Conservation (phyloP, 2,797 vertebrate genomes). For the Silurus aristotelis region DNA sequence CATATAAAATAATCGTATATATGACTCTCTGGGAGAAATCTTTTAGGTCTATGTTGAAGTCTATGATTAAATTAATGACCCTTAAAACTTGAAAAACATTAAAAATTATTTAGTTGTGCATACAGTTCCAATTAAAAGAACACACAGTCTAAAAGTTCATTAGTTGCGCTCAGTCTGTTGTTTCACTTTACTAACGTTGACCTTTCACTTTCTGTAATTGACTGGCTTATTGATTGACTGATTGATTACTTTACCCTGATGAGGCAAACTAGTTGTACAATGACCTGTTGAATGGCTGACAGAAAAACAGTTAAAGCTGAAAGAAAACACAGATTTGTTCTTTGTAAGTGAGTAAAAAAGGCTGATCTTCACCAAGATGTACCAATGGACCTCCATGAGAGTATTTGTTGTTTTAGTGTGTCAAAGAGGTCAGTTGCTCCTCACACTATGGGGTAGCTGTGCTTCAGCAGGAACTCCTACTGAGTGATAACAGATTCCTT, state of each 20-base stretch:
- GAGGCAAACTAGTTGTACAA: constrained; percentile 23
- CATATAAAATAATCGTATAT: no score
- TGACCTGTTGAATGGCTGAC: constrained; percentile 57
- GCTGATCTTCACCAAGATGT: constrained; percentile 30
- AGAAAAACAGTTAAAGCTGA: constrained; percentile 34
- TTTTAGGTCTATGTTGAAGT: neutral
- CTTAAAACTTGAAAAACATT: no score
- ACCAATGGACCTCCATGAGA: constrained; percentile 51
- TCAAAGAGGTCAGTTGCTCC: constrained; percentile 46
- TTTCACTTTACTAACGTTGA: constrained; percentile 17
- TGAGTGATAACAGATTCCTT: constrained; percentile 23
- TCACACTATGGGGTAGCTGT: neutral
- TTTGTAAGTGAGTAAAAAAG: constrained; percentile 24
- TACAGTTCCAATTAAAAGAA: neutral
- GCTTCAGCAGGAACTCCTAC: constrained; percentile 21
- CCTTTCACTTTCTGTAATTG: constrained; percentile 45
- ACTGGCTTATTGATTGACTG: constrained; percentile 57
- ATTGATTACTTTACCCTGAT: constrained; percentile 36
- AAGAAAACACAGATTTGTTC: constrained; percentile 18
- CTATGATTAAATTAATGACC: neutral
- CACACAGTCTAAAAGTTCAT: neutral
- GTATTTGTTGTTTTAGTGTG: constrained; percentile 59
- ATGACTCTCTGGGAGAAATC: neutral
- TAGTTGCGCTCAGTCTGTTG: neutral
- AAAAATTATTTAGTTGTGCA: no score